Evolutionary conservation across 2,113 vertebrate species (phyloP).

Genomic region (Toxotes chatareus): DNA sequence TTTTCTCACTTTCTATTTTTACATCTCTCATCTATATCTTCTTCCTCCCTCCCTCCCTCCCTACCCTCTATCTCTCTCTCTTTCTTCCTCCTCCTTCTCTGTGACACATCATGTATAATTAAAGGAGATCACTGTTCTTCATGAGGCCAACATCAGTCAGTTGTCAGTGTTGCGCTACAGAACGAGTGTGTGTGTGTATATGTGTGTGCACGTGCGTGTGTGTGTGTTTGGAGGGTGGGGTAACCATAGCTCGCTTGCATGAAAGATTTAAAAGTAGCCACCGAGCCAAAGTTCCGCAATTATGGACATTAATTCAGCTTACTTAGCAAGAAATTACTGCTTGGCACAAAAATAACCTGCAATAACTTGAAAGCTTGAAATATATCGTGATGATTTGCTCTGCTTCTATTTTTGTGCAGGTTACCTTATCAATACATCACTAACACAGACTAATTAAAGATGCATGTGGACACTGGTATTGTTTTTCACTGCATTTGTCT

Average conservation of each 20-base stretch:
- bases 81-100: constrained; percentile 49
- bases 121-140: constrained; percentile 76
- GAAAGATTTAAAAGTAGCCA: constrained; percentile 64
- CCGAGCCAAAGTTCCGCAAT: constrained; percentile 57
- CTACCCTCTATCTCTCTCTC: background rate
- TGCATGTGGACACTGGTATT: constrained; percentile 5
- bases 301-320: constrained; percentile 46
- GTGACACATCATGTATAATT: constrained; percentile 81
- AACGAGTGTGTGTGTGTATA: constrained; percentile 10
- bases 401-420: constrained; percentile 37
- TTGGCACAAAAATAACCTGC: background rate
- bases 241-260: constrained; percentile 29
- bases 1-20: constrained; percentile 59
- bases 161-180: constrained; percentile 62
- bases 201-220: background rate
- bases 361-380: constrained; percentile 20
- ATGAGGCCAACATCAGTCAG: constrained; percentile 73
- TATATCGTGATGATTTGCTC: constrained; percentile 20
- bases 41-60: background rate
- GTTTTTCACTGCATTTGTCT: constrained; percentile 39
- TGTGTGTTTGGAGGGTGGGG: constrained; percentile 1
- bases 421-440: constrained; percentile 49
- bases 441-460: constrained; percentile 41
- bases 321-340: constrained; percentile 9
- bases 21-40: constrained; percentile 39